phyloP scores from a whole-genome alignment of 1,140 invertebrate genomes.

The Delia radicum region DNA sequence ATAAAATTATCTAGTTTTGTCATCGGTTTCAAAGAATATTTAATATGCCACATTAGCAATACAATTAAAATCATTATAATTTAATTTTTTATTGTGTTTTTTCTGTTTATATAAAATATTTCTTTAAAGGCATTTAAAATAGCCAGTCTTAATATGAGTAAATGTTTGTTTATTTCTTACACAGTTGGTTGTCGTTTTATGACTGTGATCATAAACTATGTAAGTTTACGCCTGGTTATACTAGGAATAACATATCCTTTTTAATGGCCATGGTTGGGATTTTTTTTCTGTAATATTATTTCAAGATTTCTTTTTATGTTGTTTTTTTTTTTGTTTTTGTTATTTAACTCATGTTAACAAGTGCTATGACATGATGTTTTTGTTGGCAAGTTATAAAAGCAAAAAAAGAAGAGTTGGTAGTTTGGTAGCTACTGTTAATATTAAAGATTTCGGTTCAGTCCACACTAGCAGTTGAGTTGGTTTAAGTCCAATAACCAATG shows the following conservation, averaged over 20 bases:
- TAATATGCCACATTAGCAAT: slow-evolving; percentile 1
- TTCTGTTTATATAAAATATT: not conserved
- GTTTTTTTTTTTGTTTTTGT: not conserved
- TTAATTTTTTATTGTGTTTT: not conserved
- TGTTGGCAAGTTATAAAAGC: not conserved
- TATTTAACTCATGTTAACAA: slow-evolving; percentile 23
- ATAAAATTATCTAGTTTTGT: too few species aligned
- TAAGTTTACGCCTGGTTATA: not conserved
- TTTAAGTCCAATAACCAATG: too few species aligned
- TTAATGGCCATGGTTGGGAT: not conserved
- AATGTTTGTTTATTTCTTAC: not conserved
- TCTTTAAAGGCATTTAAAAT: not conserved
- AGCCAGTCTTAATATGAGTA: not conserved
- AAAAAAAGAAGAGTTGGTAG: not conserved
- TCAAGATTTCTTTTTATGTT: not conserved
- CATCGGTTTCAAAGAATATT: not conserved
- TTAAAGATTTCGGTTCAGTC: not conserved
- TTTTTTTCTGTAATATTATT: too few species aligned
- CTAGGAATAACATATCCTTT: not conserved
- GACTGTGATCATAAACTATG: not conserved
- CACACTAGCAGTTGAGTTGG: not conserved
- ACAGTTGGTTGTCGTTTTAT: not conserved
- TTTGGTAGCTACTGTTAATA: slow-evolving; percentile 4
- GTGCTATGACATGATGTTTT: slow-evolving; percentile 21
- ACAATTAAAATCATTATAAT: not conserved